Percentiles rank a stretch among this genome's conserved stretches.
Conservation (phyloP, 2,888 invertebrate genomes). For the Oligia strigilis region DNA sequence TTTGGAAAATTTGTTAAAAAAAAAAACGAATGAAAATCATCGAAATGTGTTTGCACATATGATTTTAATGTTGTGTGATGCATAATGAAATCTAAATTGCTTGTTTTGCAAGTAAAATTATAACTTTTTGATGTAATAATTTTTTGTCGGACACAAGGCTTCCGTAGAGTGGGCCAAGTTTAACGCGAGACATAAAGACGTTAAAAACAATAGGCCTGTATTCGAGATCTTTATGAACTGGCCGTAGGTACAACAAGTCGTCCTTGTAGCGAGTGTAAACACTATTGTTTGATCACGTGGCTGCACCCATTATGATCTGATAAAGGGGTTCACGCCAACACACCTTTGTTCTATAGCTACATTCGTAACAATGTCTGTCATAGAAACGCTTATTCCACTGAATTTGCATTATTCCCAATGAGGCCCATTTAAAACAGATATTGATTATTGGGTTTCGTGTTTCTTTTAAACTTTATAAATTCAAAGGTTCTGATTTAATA, state of each 20-base stretch:
- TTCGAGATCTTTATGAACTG: slow-evolving; percentile 75
- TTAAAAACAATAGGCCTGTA: slow-evolving; percentile 74
- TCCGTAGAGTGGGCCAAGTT: slow-evolving; percentile 66
- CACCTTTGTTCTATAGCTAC: slow-evolving; percentile 76
- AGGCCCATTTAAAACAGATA: slow-evolving; percentile 22
- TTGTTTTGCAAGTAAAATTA: slow-evolving; percentile 52
- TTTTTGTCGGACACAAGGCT: slow-evolving; percentile 61
- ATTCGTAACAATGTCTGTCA: slow-evolving; percentile 67
- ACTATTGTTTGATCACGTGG: slow-evolving; percentile 88
- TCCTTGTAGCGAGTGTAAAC: slow-evolving; percentile 86
- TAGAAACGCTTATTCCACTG: slow-evolving; percentile 61
- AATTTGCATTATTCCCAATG: slow-evolving; percentile 52
- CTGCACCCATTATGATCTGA: slow-evolving; percentile 83
- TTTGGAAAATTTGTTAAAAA: slow-evolving; percentile 1
- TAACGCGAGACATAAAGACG: slow-evolving; percentile 66
- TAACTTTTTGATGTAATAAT: slow-evolving; percentile 46
- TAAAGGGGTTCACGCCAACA: slow-evolving; percentile 78
- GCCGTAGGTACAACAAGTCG: slow-evolving; percentile 75
- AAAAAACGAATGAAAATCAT: slow-evolving; percentile 12
- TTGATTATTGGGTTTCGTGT: slow-evolving; percentile 17
- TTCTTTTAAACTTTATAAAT: slow-evolving; percentile 2
- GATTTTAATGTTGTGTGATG: slow-evolving; percentile 11
- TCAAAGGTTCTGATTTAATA: slow-evolving; percentile 32
- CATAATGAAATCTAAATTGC: slow-evolving; percentile 45
- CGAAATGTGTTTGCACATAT: slow-evolving; percentile 37